Evolutionary conservation across 2,888 invertebrate genomes (phyloP), one percentile per base, ranked within the genome.

Genomic region (Syrphus vitripennis): DNA sequence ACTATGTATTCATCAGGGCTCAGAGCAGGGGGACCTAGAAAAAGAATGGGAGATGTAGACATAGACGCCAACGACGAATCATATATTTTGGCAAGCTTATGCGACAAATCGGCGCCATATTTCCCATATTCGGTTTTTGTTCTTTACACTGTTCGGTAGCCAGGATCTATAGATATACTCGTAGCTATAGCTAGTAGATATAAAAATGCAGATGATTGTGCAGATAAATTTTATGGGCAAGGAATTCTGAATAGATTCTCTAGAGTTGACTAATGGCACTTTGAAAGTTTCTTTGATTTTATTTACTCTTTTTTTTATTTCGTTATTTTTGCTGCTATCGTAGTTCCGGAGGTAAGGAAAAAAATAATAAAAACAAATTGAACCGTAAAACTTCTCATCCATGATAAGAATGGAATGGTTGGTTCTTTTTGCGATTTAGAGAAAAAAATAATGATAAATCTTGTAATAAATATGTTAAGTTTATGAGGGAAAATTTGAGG

Each of bases 81-180:
- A 78, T 86, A 78, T 70, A 86, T 86, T 86, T 91, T 90, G 90
- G 88, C 89, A 90, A 91, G 90, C 89, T 90, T 90, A 89, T 88
- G 88, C 91, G 91, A 88, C 91, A 89, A 87, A 88, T 89, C 88
- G 91, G 91, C 91, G 92, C 92, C 91, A 90, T 88, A 89, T 90
- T 90, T 91, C 90, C 88, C 91, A 91, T 91, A 91, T 89, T 90
- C 69, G 74, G 86, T 86, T 86, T 77, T 86, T 82, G 82, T 82
- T 74, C 55, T 77, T 57, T 69, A 74, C 86, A 16, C n/a, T 78
- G 74, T 86, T 82, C 86, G 70, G 86, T 86, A 86, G 86, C 63
- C 77, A 50, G 67, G 82, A 86, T 82, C 86, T 65, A n/a, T n/a
- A 86, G 86, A 86, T 86, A 83, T 70, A n/a, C n/a, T n/a, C n/a